phyloP scores from a whole-genome alignment of 1,140 invertebrate species.

The Aphaenogaster rudis region DNA sequence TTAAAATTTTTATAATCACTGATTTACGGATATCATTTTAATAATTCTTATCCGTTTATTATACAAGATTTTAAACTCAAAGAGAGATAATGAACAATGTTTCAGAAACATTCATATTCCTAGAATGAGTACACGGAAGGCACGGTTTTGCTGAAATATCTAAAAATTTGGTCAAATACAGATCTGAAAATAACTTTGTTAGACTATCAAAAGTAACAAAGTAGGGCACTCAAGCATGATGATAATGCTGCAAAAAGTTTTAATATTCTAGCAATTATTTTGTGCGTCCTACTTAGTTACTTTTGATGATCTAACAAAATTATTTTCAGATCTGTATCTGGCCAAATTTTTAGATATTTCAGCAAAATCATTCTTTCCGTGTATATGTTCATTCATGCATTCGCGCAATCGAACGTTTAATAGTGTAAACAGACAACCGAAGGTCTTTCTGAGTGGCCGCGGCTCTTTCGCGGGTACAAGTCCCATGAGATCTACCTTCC shows the following conservation, averaged over 20 bases:
- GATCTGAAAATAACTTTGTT: too few species aligned
- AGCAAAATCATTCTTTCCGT: too few species aligned
- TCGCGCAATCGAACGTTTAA: constrained; percentile 78
- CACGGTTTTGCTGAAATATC: too few species aligned
- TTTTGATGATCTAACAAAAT: too few species aligned
- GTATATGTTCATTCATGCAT: background rate
- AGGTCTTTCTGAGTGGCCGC: constrained; percentile 81
- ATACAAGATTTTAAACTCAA: background rate
- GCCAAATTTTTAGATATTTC: too few species aligned
- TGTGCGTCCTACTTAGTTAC: too few species aligned
- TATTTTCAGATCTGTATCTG: too few species aligned
- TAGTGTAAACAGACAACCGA: constrained; percentile 81
- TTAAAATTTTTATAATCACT: background rate
- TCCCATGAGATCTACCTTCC: constrained; percentile 79
- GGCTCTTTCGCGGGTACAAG: constrained; percentile 81
- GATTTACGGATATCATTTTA: background rate
- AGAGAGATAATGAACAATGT: background rate
- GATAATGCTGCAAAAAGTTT: too few species aligned
- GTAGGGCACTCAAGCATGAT: too few species aligned
- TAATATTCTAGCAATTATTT: too few species aligned
- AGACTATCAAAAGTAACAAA: too few species aligned
- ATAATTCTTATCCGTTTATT: background rate
- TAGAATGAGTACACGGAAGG: background rate
- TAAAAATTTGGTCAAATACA: too few species aligned
- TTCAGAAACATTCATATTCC: background rate